Percentiles rank a stretch among this genome's conserved stretches.
Conservation (phyloP, 2,888 invertebrate genomes). For the Zonitis immaculata region DNA sequence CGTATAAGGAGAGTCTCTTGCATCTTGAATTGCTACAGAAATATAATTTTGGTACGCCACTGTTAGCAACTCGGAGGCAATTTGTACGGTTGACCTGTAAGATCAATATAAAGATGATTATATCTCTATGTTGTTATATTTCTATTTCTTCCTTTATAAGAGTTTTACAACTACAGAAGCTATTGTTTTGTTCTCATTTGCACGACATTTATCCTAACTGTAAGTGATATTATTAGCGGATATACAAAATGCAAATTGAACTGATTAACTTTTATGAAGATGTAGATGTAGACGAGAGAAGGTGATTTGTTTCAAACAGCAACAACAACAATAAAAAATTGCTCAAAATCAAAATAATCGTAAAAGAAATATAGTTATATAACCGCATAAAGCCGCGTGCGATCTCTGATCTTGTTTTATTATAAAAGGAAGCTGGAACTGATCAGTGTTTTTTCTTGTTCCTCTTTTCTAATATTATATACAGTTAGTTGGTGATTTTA, state of each 20-base stretch:
- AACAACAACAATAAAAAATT: no score
- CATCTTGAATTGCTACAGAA: no score
- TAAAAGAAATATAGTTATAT: no score
- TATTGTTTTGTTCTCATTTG: slow-evolving; percentile 1
- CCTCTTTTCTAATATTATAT: slow-evolving; percentile 1
- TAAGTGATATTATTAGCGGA: slow-evolving; percentile 1
- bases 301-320: neutral
- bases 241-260: neutral
- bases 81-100: neutral
- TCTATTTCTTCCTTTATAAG: neutral
- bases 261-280: neutral
- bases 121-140: neutral
- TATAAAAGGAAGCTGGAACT: neutral
- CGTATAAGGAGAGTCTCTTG: no score
- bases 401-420: neutral
- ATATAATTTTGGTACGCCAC: neutral
- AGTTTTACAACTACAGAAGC: neutral
- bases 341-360: no score
- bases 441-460: neutral
- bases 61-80: neutral
- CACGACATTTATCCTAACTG: neutral
- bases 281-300: neutral
- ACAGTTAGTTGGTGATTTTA: slow-evolving; percentile 22
- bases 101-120: neutral
- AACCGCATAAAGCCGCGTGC: neutral